These are phyloP conservation scores for Apodemus agrarius DNA, from an alignment of 2,797 vertebrate species.

Conservation along the genomic window DNA sequence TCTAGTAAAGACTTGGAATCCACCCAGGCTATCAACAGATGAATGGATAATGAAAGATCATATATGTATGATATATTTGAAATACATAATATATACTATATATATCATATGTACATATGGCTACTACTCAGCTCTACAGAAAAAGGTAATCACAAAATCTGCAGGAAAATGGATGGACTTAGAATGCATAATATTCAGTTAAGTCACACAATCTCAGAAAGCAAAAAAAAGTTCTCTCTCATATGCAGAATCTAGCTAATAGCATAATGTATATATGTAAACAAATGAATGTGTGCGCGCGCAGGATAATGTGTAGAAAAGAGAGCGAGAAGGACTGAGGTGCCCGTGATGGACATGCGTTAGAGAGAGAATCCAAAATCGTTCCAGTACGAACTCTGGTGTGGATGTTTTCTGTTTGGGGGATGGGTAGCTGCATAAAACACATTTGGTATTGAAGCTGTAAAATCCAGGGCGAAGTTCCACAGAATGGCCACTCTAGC, in stretches of 20 bases:
- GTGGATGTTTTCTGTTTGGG: accelerated
- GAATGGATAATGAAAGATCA: not conserved
- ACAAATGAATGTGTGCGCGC: no score
- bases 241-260: not conserved
- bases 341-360: not conserved
- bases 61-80: not conserved
- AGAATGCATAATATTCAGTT: not conserved
- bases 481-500: not conserved
- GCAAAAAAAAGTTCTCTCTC: not conserved
- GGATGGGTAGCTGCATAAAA: no score
- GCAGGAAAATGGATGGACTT: not conserved
- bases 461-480: no score
- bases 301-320: not conserved
- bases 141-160: not conserved
- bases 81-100: not conserved
- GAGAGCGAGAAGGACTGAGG: no score
- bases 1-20: not conserved
- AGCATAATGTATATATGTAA: not conserved
- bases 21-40: not conserved
- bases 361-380: not conserved
- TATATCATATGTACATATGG: not conserved
- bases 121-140: not conserved
- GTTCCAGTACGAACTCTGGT: not conserved
- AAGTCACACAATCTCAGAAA: not conserved
- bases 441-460: not conserved